phyloP scores from a whole-genome alignment of 2,888 invertebrate species.

The Ornithoptera alexandrae region DNA sequence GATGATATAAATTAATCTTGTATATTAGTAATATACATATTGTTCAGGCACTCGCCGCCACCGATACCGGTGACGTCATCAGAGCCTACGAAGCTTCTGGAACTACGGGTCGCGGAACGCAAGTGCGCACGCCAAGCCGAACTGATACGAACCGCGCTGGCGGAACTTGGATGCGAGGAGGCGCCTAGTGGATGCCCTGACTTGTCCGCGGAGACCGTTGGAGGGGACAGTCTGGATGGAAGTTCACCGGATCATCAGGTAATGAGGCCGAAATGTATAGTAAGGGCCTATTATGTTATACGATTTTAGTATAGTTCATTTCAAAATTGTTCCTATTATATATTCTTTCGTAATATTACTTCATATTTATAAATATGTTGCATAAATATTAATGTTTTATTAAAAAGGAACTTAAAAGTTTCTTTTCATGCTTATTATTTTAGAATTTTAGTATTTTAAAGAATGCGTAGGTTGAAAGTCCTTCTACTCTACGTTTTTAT shows the following conservation, averaged over 20 bases:
- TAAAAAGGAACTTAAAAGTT: not conserved
- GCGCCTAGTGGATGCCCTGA: constrained; percentile 91
- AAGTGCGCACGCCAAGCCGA: constrained; percentile 91
- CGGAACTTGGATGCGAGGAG: constrained; percentile 93
- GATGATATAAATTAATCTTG: not conserved
- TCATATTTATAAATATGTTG: not conserved
- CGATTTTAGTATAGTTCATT: no score
- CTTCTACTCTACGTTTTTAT: not conserved
- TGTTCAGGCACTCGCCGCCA: constrained; percentile 69
- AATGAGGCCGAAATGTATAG: constrained; percentile 27
- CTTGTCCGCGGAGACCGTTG: constrained; percentile 86
- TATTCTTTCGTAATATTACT: not conserved
- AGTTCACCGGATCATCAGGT: constrained; percentile 84
- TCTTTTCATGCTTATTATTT: not conserved
- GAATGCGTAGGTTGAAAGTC: not conserved
- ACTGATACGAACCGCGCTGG: constrained; percentile 90
- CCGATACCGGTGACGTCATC: constrained; percentile 70
- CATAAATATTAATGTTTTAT: not conserved
- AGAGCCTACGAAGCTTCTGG: constrained; percentile 86
- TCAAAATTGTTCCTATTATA: not conserved
- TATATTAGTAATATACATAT: not conserved
- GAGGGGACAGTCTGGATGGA: constrained; percentile 82
- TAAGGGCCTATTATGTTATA: no score
- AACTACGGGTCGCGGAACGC: constrained; percentile 90
- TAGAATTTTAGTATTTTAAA: not conserved